A percentile compares a stretch with the other conserved stretches of the same genome.
Evolutionary conservation across 2,797 vertebrate genomes (phyloP).

Genomic region (Meda fulgida): DNA sequence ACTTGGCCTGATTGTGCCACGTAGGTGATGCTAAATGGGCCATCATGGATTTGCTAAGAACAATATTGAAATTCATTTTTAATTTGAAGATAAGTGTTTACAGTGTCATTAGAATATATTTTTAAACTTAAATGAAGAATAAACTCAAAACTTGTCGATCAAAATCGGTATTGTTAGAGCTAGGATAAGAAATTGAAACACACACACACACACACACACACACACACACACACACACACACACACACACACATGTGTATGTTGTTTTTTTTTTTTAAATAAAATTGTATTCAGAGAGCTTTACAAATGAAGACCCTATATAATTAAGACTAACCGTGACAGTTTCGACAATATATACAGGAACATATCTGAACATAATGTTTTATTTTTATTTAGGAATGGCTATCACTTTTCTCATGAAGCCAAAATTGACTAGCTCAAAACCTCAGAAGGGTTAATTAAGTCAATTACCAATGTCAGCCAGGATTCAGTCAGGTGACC

Average conservation of each 20-base stretch:
- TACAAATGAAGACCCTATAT: not conserved
- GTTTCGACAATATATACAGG: not conserved
- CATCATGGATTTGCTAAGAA: not conserved
- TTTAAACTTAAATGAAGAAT: not conserved
- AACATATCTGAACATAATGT: not conserved
- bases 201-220: too few species aligned
- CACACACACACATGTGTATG: too few species aligned
- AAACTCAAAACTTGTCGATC: not conserved
- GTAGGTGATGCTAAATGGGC: not conserved
- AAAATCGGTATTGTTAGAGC: not conserved
- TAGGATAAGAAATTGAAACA: not conserved
- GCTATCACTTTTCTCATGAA: not conserved
- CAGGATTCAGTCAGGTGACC: slow-evolving; percentile 71
- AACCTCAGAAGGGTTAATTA: slow-evolving; percentile 42
- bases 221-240: too few species aligned
- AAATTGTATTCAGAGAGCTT: not conserved
- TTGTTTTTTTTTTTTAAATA: not conserved
- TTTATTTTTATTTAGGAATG: not conserved
- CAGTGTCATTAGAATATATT: not conserved
- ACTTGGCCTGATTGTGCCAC: not conserved
- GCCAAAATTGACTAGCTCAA: not conserved
- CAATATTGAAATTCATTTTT: not conserved
- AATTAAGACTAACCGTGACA: not conserved
- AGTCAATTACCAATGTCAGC: slow-evolving; percentile 20
- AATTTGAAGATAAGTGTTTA: not conserved